Base-by-base conservation (phyloP, 1,140 invertebrate species). In the Archegozetes longisetosus region DNA sequence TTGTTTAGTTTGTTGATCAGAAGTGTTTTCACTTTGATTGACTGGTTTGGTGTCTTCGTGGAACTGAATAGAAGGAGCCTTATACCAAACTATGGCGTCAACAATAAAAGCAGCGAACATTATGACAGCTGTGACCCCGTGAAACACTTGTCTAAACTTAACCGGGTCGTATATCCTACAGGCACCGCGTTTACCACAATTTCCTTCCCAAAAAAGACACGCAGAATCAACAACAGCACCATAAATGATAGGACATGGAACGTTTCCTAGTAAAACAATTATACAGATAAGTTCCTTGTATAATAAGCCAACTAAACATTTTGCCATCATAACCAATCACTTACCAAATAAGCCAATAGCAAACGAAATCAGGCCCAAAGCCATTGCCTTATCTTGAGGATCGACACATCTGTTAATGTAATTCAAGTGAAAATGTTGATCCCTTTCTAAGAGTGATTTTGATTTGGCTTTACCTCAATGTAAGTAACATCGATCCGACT, bases 371-470 rank as follows among this genome's bases (percentile, higher is more conserved):
- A 93, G 80, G 17, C 88, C 89, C 67, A 93, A 79, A 54, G 89
- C 89, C 87, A 92, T 90, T 32, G 88, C 88, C 72, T 92, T 92
- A 71, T 93, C 88, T 74, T 82, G 79, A 24, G 87, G 86, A 73
- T 91, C 85, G 22, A 90, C 89, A 68, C 88, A 93, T 54, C 88
- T 80, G n/a, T 40, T 48, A 55, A 50, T 20, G 23, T 13, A 20
- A 6, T 3, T 29, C n/a, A n/a, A n/a, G n/a, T n/a, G n/a, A n/a
- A n/a, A n/a, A n/a, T n/a, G n/a, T n/a, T n/a, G n/a, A n/a, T n/a
- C n/a, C n/a, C n/a, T n/a, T n/a, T n/a, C n/a, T n/a, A n/a, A n/a
- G n/a, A n/a, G n/a, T n/a, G n/a, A n/a, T n/a, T n/a, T n/a, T n/a
- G n/a, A n/a, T n/a, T n/a, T n/a, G n/a, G n/a, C n/a, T n/a, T n/a